A percentile compares a stretch with the other conserved stretches of the same genome.
phyloP scores from a whole-genome alignment of 2,888 invertebrate genomes.

The Acleris holmiana region DNA sequence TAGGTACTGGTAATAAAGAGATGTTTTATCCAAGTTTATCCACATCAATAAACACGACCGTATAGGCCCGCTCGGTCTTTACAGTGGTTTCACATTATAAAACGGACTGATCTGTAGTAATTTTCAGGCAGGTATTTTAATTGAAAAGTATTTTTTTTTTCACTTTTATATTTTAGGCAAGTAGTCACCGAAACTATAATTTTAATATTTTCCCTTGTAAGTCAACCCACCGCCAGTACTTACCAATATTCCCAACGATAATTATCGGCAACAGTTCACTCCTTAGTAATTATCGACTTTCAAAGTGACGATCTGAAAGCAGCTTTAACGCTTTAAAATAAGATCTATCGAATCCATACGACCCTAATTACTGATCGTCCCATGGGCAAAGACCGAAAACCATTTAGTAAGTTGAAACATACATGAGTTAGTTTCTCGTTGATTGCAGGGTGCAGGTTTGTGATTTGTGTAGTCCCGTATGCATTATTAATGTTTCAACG shows the following conservation, averaged over 20 bases:
- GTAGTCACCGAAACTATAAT: conserved; percentile 39
- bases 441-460: conserved; percentile 67
- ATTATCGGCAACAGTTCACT: conserved; percentile 77
- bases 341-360: conserved; percentile 40
- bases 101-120: too few species aligned
- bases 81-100: too few species aligned
- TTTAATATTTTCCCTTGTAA: conserved; percentile 50
- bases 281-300: conserved; percentile 66
- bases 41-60: too few species aligned
- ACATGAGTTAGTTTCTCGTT: conserved; percentile 71
- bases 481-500: conserved; percentile 55
- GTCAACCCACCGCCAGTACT: conserved; percentile 40
- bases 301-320: conserved; percentile 41
- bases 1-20: too few species aligned
- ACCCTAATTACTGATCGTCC: conserved; percentile 67
- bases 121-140: too few species aligned
- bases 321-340: conserved; percentile 46
- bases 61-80: too few species aligned
- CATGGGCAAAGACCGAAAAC: conserved; percentile 75
- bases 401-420: conserved; percentile 71
- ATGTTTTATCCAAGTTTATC: too few species aligned
- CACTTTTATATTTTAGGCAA: conserved; percentile 3
- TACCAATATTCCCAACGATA: conserved; percentile 53
- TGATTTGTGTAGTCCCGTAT: conserved; percentile 70
- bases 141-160: too few species aligned